Evolutionary conservation across 2,797 vertebrate genomes (phyloP).

Genomic region (Danio albolineatus): DNA sequence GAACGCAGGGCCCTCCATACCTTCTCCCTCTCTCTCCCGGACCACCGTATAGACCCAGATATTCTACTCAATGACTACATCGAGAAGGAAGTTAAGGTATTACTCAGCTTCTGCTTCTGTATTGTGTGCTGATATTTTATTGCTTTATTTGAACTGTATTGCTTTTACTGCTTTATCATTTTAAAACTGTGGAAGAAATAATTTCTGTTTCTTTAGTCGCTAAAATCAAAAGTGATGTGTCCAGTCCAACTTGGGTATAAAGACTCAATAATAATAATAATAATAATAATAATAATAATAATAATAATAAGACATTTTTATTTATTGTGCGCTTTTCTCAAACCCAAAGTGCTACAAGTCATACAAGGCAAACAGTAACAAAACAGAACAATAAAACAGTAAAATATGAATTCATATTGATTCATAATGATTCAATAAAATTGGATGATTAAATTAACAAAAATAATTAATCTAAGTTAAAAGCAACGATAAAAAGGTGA

Average conservation of each 20-base stretch:
- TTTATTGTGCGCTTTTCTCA: no score
- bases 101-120: conserved; percentile 9
- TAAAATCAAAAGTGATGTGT: not conserved
- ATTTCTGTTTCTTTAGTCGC: not conserved
- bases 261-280: no score
- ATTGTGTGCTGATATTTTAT: not conserved
- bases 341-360: no score
- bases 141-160: not conserved
- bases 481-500: no score
- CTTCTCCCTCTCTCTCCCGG: conserved; percentile 87
- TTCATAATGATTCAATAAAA: no score
- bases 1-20: conserved; percentile 95
- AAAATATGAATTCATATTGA: no score
- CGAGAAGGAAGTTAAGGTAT: conserved; percentile 98
- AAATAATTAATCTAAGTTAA: no score
- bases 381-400: no score
- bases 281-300: no score
- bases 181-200: not conserved
- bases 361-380: no score
- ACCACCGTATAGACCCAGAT: conserved; percentile 93
- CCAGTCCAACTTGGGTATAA: not conserved
- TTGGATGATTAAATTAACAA: no score
- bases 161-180: not conserved
- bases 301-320: no score
- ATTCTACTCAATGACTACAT: conserved; percentile 97